Percentiles rank a stretch among this genome's conserved stretches.
These are phyloP conservation scores for Pituophis catenifer DNA, from an alignment of 2,113 vertebrate genomes.

Conservation along the genomic window DNA sequence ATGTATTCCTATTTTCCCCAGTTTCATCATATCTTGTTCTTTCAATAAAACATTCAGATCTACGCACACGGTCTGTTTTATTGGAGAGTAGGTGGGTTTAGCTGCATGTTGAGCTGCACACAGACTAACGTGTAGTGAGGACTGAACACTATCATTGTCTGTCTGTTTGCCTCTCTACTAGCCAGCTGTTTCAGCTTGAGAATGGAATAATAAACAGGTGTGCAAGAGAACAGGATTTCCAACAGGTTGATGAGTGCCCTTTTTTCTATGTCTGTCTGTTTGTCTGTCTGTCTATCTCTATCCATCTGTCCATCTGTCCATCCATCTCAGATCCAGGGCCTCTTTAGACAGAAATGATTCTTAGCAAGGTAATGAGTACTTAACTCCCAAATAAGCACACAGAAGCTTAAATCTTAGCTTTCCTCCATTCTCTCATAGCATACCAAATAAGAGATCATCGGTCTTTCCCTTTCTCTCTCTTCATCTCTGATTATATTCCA, in stretches of 20 bases:
- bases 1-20: too few species aligned
- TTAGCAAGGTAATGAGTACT: not conserved
- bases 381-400: not conserved
- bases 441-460: not conserved
- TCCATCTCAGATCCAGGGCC: not conserved
- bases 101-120: too few species aligned
- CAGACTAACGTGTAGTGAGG: too few species aligned
- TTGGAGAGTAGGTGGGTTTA: too few species aligned
- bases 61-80: too few species aligned
- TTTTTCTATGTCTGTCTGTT: not conserved
- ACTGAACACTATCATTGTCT: not conserved
- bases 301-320: not conserved
- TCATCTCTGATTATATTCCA: not conserved
- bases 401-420: not conserved
- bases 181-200: constrained; percentile 2
- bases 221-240: not conserved
- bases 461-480: not conserved
- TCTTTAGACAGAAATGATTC: not conserved
- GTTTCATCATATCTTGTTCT: too few species aligned
- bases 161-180: not conserved
- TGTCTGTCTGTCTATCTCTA: not conserved
- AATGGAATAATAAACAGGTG: not conserved
- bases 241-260: not conserved
- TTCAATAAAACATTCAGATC: too few species aligned
- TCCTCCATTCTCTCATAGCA: not conserved